Conservation (phyloP, 2,888 invertebrate species). For the Aporophyla lueneburgensis region DNA sequence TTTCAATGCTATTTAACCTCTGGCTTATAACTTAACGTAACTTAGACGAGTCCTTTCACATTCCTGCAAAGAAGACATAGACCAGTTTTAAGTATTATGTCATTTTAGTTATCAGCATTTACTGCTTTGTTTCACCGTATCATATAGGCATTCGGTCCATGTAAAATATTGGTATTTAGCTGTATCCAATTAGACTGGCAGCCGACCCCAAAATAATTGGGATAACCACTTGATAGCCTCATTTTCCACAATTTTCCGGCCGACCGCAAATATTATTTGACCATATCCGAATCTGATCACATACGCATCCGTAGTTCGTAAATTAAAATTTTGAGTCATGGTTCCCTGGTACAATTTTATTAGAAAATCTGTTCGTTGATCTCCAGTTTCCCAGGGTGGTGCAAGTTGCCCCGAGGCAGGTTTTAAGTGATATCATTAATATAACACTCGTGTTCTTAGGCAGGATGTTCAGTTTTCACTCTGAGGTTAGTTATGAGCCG, state of each 20-base stretch:
- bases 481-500: conserved; percentile 69
- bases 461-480: conserved; percentile 73
- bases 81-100: background rate
- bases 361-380: conserved; percentile 11
- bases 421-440: conserved; percentile 53
- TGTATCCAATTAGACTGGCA: too few species aligned
- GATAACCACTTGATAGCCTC: too few species aligned
- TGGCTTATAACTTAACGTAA: conserved; percentile 29
- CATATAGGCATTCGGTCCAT: too few species aligned
- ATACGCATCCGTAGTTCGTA: too few species aligned
- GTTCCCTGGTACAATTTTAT: background rate
- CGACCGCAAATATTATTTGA: too few species aligned
- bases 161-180: too few species aligned
- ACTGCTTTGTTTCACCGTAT: background rate
- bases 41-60: conserved; percentile 46
- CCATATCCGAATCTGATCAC: too few species aligned
- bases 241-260: too few species aligned
- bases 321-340: background rate
- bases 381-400: background rate
- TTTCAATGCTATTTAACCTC: conserved; percentile 40
- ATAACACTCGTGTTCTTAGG: conserved; percentile 59
- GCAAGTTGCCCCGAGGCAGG: background rate
- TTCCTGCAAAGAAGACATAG: conserved; percentile 4
- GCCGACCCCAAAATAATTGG: too few species aligned
- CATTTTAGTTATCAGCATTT: background rate